These are phyloP conservation scores for Falco biarmicus DNA, from an alignment of 2,797 vertebrate species.

Conservation along the genomic window DNA sequence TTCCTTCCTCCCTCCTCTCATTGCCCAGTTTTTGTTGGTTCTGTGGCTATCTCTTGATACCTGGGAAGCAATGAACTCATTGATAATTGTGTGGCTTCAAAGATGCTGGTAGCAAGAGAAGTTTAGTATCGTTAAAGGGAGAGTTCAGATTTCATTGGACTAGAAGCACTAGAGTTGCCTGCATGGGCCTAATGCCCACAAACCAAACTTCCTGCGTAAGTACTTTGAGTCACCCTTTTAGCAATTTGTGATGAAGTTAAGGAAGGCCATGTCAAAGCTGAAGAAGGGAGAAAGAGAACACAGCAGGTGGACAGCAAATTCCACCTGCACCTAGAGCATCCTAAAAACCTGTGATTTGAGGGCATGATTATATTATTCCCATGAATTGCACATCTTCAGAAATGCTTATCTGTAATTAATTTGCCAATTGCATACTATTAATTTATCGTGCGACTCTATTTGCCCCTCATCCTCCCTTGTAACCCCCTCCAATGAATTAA, in stretches of 20 bases:
- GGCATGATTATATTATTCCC: not conserved
- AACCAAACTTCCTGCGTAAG: not conserved
- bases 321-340: not conserved
- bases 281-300: not conserved
- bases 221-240: not conserved
- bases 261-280: not conserved
- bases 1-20: not conserved
- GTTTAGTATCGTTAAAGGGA: not conserved
- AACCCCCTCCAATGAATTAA: not conserved
- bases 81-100: not conserved
- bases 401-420: conserved; percentile 39
- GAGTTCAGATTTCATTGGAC: not conserved
- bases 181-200: not conserved
- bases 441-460: not conserved
- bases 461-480: not conserved
- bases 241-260: not conserved
- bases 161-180: not conserved
- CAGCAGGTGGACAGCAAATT: not conserved
- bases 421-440: not conserved
- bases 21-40: not conserved
- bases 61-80: not conserved
- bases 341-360: not conserved
- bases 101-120: not conserved
- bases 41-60: not conserved
- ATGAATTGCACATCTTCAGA: not conserved